Evolutionary conservation across 2,888 invertebrate species (phyloP).

Genomic region (Deilephila elpenor): DNA sequence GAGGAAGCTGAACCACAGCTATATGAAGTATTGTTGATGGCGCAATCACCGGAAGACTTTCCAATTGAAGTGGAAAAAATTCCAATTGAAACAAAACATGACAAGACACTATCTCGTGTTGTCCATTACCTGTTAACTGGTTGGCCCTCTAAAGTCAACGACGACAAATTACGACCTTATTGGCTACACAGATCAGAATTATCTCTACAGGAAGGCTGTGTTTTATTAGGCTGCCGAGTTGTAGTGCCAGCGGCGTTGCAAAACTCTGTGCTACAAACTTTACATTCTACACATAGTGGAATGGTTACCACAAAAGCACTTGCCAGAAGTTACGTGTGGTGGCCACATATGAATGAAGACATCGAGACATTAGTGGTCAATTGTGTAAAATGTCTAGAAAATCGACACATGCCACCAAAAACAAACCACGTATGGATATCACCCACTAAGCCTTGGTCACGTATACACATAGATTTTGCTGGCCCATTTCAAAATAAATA

Average conservation of each 20-base stretch:
- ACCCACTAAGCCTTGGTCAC: slow-evolving; percentile 33
- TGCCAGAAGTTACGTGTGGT: slow-evolving; percentile 43
- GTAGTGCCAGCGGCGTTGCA: not conserved
- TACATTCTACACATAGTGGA: slow-evolving; percentile 36
- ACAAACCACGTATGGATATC: slow-evolving; percentile 32
- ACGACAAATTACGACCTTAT: slow-evolving; percentile 14
- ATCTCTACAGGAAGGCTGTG: slow-evolving; percentile 29
- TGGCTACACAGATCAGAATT: slow-evolving; percentile 27
- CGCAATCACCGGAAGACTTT: slow-evolving; percentile 32
- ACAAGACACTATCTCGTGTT: too few relatives aligned
- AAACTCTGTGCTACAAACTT: not conserved
- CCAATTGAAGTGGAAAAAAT: slow-evolving; percentile 25
- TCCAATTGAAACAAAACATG: too few relatives aligned
- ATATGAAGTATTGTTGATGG: slow-evolving; percentile 30
- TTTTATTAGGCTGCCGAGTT: slow-evolving; percentile 23
- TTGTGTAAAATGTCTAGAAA: slow-evolving; percentile 16
- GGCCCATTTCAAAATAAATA: slow-evolving; percentile 36
- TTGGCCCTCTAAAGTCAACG: not conserved
- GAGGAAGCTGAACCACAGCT: slow-evolving; percentile 27
- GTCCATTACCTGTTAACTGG: too few relatives aligned
- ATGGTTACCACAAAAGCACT: slow-evolving; percentile 41
- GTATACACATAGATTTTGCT: slow-evolving; percentile 37
- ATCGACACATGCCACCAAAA: slow-evolving; percentile 30
- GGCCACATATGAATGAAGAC: slow-evolving; percentile 37
- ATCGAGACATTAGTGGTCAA: slow-evolving; percentile 29